Evolutionary conservation across 1,140 invertebrate species (phyloP).

Genomic region (Chrysomallon squamiferum): DNA sequence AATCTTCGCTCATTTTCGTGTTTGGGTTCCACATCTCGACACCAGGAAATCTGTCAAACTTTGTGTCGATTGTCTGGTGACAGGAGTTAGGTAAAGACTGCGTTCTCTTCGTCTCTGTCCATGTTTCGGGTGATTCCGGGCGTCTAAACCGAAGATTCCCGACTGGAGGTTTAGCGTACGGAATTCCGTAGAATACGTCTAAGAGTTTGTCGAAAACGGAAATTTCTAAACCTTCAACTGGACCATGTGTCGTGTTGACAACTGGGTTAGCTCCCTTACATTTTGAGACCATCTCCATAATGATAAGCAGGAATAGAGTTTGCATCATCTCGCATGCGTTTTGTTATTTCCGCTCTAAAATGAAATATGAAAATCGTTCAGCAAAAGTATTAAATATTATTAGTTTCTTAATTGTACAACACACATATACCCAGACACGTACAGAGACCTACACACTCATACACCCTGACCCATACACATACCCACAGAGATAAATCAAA

Average conservation of each 20-base stretch:
- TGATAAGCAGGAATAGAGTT: too few species aligned
- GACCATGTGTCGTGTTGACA: background rate
- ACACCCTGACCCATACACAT: too few species aligned
- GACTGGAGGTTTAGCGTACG: background rate
- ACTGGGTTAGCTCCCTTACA: background rate
- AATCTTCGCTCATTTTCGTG: constrained; percentile 84
- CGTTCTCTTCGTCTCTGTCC: constrained; percentile 26
- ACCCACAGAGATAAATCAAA: too few species aligned
- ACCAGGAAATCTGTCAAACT: constrained; percentile 14
- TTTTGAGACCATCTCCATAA: background rate
- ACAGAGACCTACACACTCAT: too few species aligned
- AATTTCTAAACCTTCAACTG: background rate
- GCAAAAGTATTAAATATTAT: too few species aligned
- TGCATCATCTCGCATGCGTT: too few species aligned
- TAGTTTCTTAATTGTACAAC: too few species aligned
- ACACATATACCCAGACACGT: too few species aligned
- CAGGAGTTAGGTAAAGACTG: constrained; percentile 69
- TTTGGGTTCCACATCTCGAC: constrained; percentile 50
- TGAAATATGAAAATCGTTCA: too few species aligned
- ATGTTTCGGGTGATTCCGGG: constrained; percentile 70
- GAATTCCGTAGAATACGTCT: constrained; percentile 1
- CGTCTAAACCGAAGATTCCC: constrained; percentile 70
- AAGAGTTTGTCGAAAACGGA: background rate
- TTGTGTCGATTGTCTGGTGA: constrained; percentile 16
- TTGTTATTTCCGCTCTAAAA: too few species aligned